Percentiles rank a stretch among this genome's conserved stretches.
Evolutionary conservation across 2,888 invertebrate species (phyloP).

Genomic region (Cantharis lateralis): DNA sequence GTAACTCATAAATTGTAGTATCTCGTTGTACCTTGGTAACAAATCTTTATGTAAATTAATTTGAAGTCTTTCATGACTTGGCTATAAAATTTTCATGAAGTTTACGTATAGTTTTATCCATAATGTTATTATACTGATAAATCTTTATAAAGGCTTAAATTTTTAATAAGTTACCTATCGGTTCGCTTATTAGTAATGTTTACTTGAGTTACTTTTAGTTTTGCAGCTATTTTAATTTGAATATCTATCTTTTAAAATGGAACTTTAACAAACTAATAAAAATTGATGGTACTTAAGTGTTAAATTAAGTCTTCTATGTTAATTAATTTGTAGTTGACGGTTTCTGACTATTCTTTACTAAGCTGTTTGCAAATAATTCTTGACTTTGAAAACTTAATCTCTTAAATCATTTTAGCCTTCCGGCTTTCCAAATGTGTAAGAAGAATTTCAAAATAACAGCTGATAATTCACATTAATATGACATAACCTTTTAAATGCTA

Average conservation of each 20-base stretch:
- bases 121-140: neutral
- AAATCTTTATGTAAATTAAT: neutral
- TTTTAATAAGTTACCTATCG: neutral
- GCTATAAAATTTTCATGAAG: neutral
- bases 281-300: neutral
- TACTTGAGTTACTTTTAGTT: neutral
- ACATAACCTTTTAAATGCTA: slow-evolving; percentile 7
- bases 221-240: too few relatives aligned
- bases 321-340: neutral
- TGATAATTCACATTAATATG: slow-evolving; percentile 21
- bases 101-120: neutral
- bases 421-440: neutral
- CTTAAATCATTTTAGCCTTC: slow-evolving; percentile 10
- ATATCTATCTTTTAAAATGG: too few relatives aligned
- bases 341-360: slow-evolving; percentile 4
- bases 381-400: slow-evolving; percentile 8
- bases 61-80: neutral
- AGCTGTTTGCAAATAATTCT: slow-evolving; percentile 1
- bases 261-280: neutral
- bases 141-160: neutral
- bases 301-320: neutral
- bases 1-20: neutral
- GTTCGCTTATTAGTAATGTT: neutral
- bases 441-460: slow-evolving; percentile 9
- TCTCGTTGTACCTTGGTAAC: neutral